Evolutionary conservation across 2,113 vertebrate genomes (phyloP), one percentile per base, ranked within the genome.

Genomic region (Oreocharis arfaki): DNA sequence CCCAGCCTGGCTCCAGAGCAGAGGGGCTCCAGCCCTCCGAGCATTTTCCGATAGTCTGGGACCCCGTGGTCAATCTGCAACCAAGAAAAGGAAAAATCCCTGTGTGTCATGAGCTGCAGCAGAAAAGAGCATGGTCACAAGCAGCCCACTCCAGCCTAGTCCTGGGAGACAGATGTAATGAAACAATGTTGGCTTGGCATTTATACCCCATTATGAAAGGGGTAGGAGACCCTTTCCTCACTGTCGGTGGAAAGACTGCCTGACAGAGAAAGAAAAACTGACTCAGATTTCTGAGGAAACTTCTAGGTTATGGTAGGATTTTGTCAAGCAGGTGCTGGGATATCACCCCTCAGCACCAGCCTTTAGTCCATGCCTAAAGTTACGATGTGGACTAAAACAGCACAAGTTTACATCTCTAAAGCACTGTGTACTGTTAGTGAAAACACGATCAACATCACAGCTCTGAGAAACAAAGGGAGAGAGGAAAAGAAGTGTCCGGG

Each of bases 361-460:
- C 22, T 73, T 37, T 18, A 42, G 20, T 42, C 30, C 8, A 1
- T 4, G 5, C 28, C 33, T 67, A 10, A 83, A 63, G 3, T 57
- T 76, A 52, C 10, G 46, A 1, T 6, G 30, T 77, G 56, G 33
- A 57, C 24, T n/a, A 12, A 22, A 65, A 13, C 3, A 69, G 4
- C 17, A 1, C 44, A 30, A 22, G 9, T 83, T 64, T 16, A 47
- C 33, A 24, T 24, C 35, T 88, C 55, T 32, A 77, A 83, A 63
- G 15, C 4, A 4, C 39, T 6, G 0, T 2, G 16, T 15, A 1
- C 28, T 2, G 0, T 28, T 33, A 47, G 18, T 39, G 56, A 70
- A 63, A 73, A 87, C 37, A 52, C 23, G 11, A 56, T 33, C 49
- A 83, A 32, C 56, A 30, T 4, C n/a, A 59, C 3, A 50, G 42